Base-by-base conservation (phyloP, 1,140 invertebrate genomes). In the Zaprionus africanus region DNA sequence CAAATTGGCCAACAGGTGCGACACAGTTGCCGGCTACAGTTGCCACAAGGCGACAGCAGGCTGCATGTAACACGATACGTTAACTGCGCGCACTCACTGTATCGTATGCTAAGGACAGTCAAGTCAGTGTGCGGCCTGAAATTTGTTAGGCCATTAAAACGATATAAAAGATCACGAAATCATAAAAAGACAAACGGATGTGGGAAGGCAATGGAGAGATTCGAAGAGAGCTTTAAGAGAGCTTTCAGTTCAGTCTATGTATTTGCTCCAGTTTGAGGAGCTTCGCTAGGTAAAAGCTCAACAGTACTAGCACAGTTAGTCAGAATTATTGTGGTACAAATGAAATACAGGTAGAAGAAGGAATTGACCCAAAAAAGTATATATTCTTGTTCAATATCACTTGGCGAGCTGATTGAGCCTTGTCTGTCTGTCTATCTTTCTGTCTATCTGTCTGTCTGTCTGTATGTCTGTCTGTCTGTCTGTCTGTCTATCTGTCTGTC, bases 1-100 rank as follows among this genome's bases (percentile, higher is more conserved):
- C 76, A 73, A 85, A 90, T 90, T 82, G 86, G 79, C 86, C 65
- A 88, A 90, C 85, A 90, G 85, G 85, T 90, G 85, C 86, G 76
- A 85, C 85, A 82, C 68, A 85, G 72, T 73, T 80, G 68, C 64
- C 66, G 41, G 31, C 31, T 34, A 34, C 31, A 34, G 31, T 41
- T 41, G 38, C 38, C 72, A 69, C 22, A 51, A 51, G 19, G 26
- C 63, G 60, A 53, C 53, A 66, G 71, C 53, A 49, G 62, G 36
- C 75, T 68, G 19, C 31, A 46, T 46, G 60, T 64, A 79, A 76
- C 59, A 62, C 64, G 49, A 77, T 66, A 63, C 59, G 76, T 61
- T 61, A 54, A 65, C 61, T 31, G 31, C 59, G 43, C 31, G 17
- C 22, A 46, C 17, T 31, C 24, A 69, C 58, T 69, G 51, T 60